Evolutionary conservation across 2,113 vertebrate genomes (phyloP).

Genomic region (Microtus ochrogaster): DNA sequence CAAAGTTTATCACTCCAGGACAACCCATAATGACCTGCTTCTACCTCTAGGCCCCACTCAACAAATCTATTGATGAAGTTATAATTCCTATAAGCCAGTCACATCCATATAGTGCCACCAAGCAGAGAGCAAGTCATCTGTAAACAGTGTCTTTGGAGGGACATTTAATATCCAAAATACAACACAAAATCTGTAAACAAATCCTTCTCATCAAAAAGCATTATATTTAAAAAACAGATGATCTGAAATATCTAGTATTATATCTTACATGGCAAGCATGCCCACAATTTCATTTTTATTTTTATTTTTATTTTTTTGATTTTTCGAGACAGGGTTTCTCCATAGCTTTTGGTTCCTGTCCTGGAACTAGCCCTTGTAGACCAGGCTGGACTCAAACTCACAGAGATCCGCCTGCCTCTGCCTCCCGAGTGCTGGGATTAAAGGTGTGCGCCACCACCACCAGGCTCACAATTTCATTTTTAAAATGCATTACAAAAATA

Average conservation of each 20-base stretch:
- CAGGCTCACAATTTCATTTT: background rate
- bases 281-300: background rate
- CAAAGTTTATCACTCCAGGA: background rate
- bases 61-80: background rate
- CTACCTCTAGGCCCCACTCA: background rate
- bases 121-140: background rate
- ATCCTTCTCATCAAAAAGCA: constrained; percentile 30
- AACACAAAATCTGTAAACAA: constrained; percentile 49
- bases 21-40: background rate
- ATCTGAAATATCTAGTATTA: background rate
- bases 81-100: background rate
- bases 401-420: too few species aligned
- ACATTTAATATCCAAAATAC: background rate
- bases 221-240: constrained; percentile 28
- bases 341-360: too few species aligned
- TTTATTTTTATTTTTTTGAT: too few species aligned
- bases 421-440: too few species aligned
- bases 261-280: background rate
- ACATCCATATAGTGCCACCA: background rate
- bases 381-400: too few species aligned
- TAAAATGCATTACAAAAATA: background rate
- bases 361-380: too few species aligned
- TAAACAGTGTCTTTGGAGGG: background rate
- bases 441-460: too few species aligned
- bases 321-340: too few species aligned